phyloP scores from a whole-genome alignment of 1,140 invertebrate species.

The Hirudo medicinalis region DNA sequence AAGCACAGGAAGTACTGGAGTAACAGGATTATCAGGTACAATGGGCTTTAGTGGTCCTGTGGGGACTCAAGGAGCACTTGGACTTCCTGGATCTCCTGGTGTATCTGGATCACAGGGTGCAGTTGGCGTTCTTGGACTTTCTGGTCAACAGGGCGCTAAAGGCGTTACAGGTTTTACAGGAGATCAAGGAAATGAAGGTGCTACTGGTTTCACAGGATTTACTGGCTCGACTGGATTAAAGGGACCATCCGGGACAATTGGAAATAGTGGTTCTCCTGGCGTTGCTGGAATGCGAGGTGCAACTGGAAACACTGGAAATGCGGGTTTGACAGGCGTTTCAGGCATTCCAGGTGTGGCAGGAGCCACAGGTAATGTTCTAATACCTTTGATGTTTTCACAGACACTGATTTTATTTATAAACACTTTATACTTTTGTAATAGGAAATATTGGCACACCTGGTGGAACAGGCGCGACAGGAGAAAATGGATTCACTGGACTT shows the following conservation, averaged over 20 bases:
- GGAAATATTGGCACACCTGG: not conserved
- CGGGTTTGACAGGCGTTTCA: conserved; percentile 1
- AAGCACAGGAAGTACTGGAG: not conserved
- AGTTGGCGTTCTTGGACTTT: not conserved
- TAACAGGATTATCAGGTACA: not conserved
- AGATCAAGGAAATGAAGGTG: conserved; percentile 12
- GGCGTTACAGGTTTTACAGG: conserved; percentile 5
- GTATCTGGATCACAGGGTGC: not conserved
- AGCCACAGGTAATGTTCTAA: not conserved
- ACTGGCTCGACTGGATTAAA: conserved; percentile 10
- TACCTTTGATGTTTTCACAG: no score
- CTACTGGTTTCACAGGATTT: conserved; percentile 8
- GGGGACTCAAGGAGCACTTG: conserved; percentile 10
- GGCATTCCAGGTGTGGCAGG: conserved; percentile 1
- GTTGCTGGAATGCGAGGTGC: not conserved
- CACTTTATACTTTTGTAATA: not conserved
- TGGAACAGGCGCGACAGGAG: conserved; percentile 9
- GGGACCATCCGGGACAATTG: not conserved
- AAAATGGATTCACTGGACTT: conserved; percentile 9
- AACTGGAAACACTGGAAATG: not conserved
- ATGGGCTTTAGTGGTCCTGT: not conserved
- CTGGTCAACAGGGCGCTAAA: not conserved
- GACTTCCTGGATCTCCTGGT: conserved; percentile 10
- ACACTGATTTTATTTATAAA: not conserved
- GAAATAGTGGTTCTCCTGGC: conserved; percentile 3